Base-by-base conservation (phyloP, 2,797 vertebrate genomes). In the Chelon labrosus region DNA sequence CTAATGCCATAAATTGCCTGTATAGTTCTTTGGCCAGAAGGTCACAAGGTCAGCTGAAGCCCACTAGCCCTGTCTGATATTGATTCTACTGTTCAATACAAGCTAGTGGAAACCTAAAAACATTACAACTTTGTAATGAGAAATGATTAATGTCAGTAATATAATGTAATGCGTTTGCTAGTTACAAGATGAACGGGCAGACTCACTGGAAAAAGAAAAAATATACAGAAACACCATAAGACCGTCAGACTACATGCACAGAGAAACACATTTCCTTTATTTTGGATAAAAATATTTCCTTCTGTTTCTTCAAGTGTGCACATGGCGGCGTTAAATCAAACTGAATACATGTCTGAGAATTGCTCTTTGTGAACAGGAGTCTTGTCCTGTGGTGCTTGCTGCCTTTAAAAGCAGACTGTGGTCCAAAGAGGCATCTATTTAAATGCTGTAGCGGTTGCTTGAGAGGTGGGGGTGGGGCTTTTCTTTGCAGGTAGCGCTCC, bases 401-500 rank as follows among this genome's bases (percentile, higher is more conserved):
- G 55, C 56, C 37, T 66, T 66, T 37, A 65, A 70, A 75, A 56
- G 70, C 46, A 64, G 51, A 61, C 63, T 42, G 3, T n/a, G 64
- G 44, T 16, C 17, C 20, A 57, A 53, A 41, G 63, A 70, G 35
- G 44, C 49, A 60, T 75, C 46, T 35, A 27, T 55, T 68, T 57
- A 71, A 41, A 13, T 25, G 53, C 41, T 51, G 57, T 13, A 74
- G 62, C 52, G 16, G 47, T 37, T 58, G 65, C 53, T 68, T 54
- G 59, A 63, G 65, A 53, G 70, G 63, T 66, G 10, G 61, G 53
- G 44, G 65, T 44, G 35, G 60, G 58, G 54, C 72, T 70, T 54
- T 72, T 75, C 73, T 70, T 57, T 41, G 70, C 66, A 89, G 86
- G 90, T 89, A 83, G 70, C 2, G 4, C 67, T 65, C 63, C 75